phyloP scores from a whole-genome alignment of 2,797 vertebrate species.

The Sternotherus odoratus region DNA sequence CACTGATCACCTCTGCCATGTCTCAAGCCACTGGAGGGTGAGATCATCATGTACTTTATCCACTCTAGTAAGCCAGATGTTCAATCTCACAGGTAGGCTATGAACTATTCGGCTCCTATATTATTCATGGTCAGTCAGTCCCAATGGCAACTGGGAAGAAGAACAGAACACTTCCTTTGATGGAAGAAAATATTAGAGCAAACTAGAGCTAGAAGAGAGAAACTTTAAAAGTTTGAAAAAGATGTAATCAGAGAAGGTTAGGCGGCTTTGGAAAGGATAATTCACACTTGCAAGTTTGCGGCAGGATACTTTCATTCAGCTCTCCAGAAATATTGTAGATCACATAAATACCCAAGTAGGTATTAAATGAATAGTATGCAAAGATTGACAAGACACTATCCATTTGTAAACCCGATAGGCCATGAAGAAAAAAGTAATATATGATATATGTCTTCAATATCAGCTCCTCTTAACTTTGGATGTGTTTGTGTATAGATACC shows the following conservation, averaged over 20 bases:
- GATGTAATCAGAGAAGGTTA: not conserved
- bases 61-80: not conserved
- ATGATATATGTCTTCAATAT: not conserved
- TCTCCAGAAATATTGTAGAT: not conserved
- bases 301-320: rapidly evolving
- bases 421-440: not conserved
- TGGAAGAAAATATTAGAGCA: not conserved
- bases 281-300: rapidly evolving
- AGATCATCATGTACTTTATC: not conserved
- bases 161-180: not conserved
- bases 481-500: not conserved
- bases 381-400: not conserved
- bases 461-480: not conserved
- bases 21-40: not conserved
- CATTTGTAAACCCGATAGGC: not conserved
- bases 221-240: not conserved
- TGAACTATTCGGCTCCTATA: not conserved
- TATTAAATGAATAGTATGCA: not conserved
- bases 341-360: not conserved
- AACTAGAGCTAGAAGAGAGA: not conserved
- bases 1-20: not conserved
- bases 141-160: not conserved
- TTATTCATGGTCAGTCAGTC: not conserved
- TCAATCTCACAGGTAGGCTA: not conserved
- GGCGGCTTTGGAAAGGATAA: not conserved